Conservation (phyloP, 2,113 vertebrate genomes). For the Butorides virescens region DNA sequence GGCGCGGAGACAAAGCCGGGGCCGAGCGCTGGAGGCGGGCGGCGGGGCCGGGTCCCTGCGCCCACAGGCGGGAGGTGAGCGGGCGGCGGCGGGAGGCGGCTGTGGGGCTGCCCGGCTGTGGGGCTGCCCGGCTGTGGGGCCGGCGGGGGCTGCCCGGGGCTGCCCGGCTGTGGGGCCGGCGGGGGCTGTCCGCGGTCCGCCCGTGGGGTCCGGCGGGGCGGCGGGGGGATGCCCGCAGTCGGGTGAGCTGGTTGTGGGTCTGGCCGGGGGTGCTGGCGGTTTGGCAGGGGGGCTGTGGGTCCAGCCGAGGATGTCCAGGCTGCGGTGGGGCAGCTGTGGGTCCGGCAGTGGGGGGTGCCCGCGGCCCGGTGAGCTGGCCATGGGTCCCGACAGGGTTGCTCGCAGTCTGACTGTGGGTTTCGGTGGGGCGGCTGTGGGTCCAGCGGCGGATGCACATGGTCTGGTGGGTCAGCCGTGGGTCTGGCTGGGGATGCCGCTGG, state of each 20-base stretch:
- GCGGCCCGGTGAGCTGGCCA: background rate
- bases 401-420: background rate
- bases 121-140: too few species aligned
- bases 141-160: too few species aligned
- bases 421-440: background rate
- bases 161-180: background rate
- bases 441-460: background rate
- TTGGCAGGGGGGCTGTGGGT: background rate
- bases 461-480: background rate
- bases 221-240: background rate
- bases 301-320: background rate
- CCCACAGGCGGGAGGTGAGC: too few species aligned
- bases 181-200: background rate
- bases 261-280: background rate
- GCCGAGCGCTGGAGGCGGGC: too few species aligned
- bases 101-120: too few species aligned
- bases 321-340: background rate
- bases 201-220: background rate
- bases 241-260: background rate
- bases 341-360: background rate
- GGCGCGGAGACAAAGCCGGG: too few species aligned
- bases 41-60: too few species aligned
- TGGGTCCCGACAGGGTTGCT: background rate
- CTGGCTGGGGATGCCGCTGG: background rate
- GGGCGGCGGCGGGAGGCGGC: background rate